These are phyloP conservation scores for Halichoeres trimaculatus DNA, from an alignment of 2,113 vertebrate species.

Conservation along the genomic window DNA sequence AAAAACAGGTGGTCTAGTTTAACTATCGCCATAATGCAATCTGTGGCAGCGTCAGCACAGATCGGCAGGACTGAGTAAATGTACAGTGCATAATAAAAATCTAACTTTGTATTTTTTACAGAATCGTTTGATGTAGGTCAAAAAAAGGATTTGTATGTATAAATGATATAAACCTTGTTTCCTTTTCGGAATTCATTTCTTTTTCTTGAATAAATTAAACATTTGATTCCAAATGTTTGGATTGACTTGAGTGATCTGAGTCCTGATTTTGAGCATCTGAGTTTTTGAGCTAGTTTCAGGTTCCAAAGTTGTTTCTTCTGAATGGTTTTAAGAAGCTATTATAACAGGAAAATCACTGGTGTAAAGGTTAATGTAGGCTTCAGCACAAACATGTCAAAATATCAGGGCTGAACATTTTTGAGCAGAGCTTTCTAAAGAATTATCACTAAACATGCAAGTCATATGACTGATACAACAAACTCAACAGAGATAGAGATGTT, in stretches of 20 bases:
- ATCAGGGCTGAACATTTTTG: too few species aligned
- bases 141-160: conserved; percentile 68
- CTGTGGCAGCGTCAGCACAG: conserved; percentile 14
- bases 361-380: too few species aligned
- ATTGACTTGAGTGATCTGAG: not conserved
- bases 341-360: too few species aligned
- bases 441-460: too few species aligned
- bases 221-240: conserved; percentile 33
- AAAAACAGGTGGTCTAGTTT: conserved; percentile 16
- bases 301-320: too few species aligned
- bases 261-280: not conserved
- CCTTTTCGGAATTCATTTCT: conserved; percentile 40
- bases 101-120: conserved; percentile 75
- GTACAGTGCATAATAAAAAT: conserved; percentile 59
- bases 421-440: too few species aligned
- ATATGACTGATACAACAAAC: too few species aligned
- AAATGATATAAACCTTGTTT: conserved; percentile 49
- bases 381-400: too few species aligned
- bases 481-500: too few species aligned
- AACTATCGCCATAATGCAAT: not conserved
- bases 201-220: conserved; percentile 66
- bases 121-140: conserved; percentile 66
- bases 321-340: too few species aligned
- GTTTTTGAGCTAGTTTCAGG: not conserved
- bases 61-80: conserved; percentile 42